Percentiles rank a stretch among this genome's conserved stretches.
Conservation (phyloP, 2,888 invertebrate species). For the Cyclophora punctaria region DNA sequence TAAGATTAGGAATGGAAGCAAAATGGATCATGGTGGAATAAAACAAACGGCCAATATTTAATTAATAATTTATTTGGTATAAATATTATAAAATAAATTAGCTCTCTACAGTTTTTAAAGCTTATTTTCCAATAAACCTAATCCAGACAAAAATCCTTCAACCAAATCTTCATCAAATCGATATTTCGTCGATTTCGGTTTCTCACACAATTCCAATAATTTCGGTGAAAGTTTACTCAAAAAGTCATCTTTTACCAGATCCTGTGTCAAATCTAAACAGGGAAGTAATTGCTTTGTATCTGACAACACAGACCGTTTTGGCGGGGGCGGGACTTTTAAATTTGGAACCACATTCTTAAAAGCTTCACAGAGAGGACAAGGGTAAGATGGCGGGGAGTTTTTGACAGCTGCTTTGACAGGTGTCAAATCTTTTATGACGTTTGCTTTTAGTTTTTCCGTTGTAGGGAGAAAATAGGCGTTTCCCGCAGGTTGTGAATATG, state of each 20-base stretch:
- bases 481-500: no score
- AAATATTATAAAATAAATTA: no score
- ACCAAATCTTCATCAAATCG: slow-evolving; percentile 33
- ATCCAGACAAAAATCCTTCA: slow-evolving; percentile 30
- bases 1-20: no score
- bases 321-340: slow-evolving; percentile 19
- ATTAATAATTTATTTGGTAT: no score
- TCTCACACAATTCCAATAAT: slow-evolving; percentile 11
- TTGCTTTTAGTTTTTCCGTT: background rate
- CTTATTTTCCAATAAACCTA: slow-evolving; percentile 17
- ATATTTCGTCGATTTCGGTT: slow-evolving; percentile 14
- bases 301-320: slow-evolving; percentile 22
- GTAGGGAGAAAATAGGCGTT: no score
- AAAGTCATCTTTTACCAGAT: slow-evolving; percentile 10
- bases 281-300: slow-evolving; percentile 25
- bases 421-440: background rate
- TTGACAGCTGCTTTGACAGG: background rate
- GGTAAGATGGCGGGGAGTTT: slow-evolving; percentile 1
- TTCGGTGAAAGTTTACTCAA: slow-evolving; percentile 8
- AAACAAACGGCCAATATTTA: no score
- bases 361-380: slow-evolving; percentile 14
- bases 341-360: slow-evolving; percentile 17
- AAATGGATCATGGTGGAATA: no score
- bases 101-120: no score
- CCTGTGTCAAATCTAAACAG: slow-evolving; percentile 14